Conservation (phyloP, 2,113 vertebrate species). For the Amblyornis subalaris region DNA sequence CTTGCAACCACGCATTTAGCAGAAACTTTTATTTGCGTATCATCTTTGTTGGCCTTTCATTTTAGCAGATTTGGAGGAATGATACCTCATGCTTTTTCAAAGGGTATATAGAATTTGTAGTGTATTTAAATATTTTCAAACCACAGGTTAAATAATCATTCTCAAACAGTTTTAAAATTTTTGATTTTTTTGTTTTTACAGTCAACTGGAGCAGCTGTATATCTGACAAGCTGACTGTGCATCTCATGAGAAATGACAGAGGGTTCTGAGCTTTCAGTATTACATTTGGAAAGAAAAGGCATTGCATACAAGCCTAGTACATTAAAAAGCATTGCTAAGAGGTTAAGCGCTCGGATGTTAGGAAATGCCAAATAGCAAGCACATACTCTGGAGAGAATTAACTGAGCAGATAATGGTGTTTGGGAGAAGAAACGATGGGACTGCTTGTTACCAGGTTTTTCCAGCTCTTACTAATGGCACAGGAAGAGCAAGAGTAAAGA, state of each 20-base stretch:
- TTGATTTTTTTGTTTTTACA: neutral
- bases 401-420: neutral
- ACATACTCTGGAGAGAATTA: neutral
- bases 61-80: neutral
- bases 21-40: neutral
- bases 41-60: neutral
- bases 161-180: neutral
- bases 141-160: neutral
- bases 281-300: slow-evolving; percentile 11
- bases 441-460: neutral
- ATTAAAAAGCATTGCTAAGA: neutral
- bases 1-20: neutral
- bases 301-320: neutral
- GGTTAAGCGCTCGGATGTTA: neutral
- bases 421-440: neutral
- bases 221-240: neutral
- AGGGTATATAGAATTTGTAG: neutral
- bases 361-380: neutral
- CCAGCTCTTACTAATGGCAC: neutral
- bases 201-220: neutral
- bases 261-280: neutral
- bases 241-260: neutral
- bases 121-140: neutral
- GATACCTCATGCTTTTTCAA: neutral
- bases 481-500: neutral